phyloP scores from a whole-genome alignment of 2,888 invertebrate species.

The Dynastes grantii region DNA sequence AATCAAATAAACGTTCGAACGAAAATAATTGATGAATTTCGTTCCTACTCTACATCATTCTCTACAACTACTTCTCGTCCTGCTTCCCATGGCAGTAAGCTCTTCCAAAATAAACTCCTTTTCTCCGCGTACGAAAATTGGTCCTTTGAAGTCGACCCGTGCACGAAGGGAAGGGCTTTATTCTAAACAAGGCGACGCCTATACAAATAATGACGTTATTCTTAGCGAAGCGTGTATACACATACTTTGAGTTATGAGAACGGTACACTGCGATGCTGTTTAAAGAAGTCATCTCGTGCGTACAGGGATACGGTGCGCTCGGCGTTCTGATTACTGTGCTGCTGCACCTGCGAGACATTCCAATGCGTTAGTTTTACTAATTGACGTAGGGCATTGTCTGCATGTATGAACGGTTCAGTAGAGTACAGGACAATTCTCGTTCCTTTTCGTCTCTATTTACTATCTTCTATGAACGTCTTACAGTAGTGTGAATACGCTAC shows the following conservation, averaged over 20 bases:
- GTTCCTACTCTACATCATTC: neutral
- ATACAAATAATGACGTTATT: conserved; percentile 47
- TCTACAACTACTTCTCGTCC: neutral
- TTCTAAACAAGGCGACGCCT: conserved; percentile 46
- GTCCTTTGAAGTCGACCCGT: conserved; percentile 29
- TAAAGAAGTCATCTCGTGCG: conserved; percentile 23
- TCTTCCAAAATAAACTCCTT: conserved; percentile 38
- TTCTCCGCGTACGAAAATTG: conserved; percentile 37
- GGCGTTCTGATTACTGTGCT: neutral
- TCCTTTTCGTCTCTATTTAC: neutral
- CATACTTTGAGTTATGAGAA: conserved; percentile 44
- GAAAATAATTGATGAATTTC: conserved; percentile 42
- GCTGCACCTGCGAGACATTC: conserved; percentile 38
- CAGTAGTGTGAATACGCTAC: too few relatives aligned
- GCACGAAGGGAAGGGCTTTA: conserved; percentile 27
- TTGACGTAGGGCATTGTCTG: conserved; percentile 24
- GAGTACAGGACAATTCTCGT: neutral
- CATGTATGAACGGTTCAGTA: neutral
- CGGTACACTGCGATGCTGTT: conserved; percentile 32
- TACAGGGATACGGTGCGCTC: too few relatives aligned
- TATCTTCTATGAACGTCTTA: neutral
- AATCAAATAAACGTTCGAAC: conserved; percentile 27
- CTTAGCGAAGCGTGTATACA: conserved; percentile 33
- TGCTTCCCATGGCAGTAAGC: neutral
- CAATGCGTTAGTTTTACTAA: conserved; percentile 34